A percentile compares a stretch with the other conserved stretches of the same genome.
phyloP scores from a whole-genome alignment of 2,888 invertebrate genomes.

The Drosophila paracracens region DNA sequence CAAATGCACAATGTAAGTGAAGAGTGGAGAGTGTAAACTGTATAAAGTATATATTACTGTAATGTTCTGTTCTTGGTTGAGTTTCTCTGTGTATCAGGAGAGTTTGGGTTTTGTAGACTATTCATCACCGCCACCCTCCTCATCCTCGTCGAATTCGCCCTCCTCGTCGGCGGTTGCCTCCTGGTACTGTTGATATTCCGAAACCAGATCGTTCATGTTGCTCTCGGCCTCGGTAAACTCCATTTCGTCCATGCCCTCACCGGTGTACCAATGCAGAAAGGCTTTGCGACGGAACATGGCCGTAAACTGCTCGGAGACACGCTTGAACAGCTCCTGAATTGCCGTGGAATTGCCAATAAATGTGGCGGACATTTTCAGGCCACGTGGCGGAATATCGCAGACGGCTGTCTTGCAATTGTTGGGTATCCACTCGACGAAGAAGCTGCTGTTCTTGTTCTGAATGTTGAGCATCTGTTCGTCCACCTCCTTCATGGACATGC shows the following conservation, averaged over 20 bases:
- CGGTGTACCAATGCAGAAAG: constrained; percentile 99
- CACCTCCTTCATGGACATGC: constrained; percentile 97
- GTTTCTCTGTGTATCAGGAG: neutral
- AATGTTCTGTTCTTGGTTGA: neutral
- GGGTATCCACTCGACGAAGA: constrained; percentile 97
- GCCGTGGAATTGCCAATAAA: constrained; percentile 97
- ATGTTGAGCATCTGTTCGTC: constrained; percentile 97
- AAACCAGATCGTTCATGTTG: constrained; percentile 98
- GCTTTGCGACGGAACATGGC: constrained; percentile 99
- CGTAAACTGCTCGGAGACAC: constrained; percentile 95
- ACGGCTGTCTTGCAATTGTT: constrained; percentile 97
- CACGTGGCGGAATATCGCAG: constrained; percentile 95
- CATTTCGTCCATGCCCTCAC: constrained; percentile 98
- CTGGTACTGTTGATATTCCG: constrained; percentile 97
- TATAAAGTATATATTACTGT: neutral
- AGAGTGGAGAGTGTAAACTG: neutral
- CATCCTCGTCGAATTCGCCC: constrained; percentile 91
- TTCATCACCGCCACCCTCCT: constrained; percentile 84
- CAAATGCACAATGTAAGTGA: constrained; percentile 21
- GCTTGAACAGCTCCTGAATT: constrained; percentile 96
- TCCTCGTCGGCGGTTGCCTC: constrained; percentile 94
- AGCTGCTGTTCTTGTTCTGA: constrained; percentile 96
- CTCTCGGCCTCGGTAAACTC: constrained; percentile 97
- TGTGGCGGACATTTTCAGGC: constrained; percentile 97
- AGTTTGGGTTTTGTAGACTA: constrained; percentile 49